These are phyloP conservation scores for Actenoides hombroni DNA, from an alignment of 2,113 vertebrate genomes.

Conservation along the genomic window DNA sequence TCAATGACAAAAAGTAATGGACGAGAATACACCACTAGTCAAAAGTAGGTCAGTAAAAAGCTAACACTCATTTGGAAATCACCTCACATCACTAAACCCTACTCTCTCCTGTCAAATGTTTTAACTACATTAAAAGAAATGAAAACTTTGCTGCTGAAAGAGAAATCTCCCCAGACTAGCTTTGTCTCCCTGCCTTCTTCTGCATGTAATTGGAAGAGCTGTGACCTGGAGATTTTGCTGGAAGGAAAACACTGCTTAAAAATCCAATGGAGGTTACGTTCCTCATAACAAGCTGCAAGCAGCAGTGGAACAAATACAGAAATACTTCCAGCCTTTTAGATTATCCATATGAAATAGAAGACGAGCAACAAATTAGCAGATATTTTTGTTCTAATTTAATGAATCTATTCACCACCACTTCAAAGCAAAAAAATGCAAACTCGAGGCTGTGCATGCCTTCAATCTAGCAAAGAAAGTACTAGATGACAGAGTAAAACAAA, in stretches of 20 bases:
- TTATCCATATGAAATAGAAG: slow-evolving; percentile 3
- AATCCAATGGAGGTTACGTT: background rate
- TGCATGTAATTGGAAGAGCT: background rate
- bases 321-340: background rate
- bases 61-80: slow-evolving; percentile 21
- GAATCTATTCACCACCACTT: slow-evolving; percentile 3
- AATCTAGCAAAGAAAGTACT: background rate
- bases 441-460: background rate
- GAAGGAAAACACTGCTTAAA: slow-evolving; percentile 35
- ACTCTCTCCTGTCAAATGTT: slow-evolving; percentile 9
- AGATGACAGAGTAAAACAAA: background rate
- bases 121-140: slow-evolving; percentile 29
- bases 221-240: slow-evolving; percentile 22
- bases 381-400: slow-evolving; percentile 41
- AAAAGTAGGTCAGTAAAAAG: slow-evolving; percentile 61
- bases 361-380: slow-evolving; percentile 1
- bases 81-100: slow-evolving; percentile 1
- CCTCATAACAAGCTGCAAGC: background rate
- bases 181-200: background rate
- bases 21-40: slow-evolving; percentile 7
- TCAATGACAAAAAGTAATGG: slow-evolving; percentile 63
- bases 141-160: slow-evolving; percentile 19
- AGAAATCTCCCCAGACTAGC: slow-evolving; percentile 24
- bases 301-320: background rate
- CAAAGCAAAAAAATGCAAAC: background rate